A percentile compares a stretch with the other conserved stretches of the same genome.
These are phyloP conservation scores for Psilopogon haemacephalus DNA, from an alignment of 2,113 vertebrate genomes.

Conservation along the genomic window DNA sequence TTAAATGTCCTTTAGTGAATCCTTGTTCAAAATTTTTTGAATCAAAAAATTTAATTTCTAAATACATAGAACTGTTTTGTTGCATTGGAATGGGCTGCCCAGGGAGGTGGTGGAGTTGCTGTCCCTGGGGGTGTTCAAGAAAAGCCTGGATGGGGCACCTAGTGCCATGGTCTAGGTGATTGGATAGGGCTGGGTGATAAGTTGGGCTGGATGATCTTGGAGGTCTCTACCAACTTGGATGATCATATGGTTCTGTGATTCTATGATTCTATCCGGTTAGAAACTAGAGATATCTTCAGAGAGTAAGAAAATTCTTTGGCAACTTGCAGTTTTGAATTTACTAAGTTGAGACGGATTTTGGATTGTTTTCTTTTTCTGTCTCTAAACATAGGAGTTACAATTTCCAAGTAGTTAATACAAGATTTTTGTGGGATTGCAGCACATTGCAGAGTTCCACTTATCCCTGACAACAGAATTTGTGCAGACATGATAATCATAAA, in stretches of 20 bases:
- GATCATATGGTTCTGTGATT: too few species aligned
- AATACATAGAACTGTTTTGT: neutral
- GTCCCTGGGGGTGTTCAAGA: too few species aligned
- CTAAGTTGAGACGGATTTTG: neutral
- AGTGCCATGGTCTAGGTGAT: too few species aligned
- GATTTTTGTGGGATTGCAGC: neutral
- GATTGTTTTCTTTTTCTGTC: neutral
- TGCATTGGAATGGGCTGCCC: too few species aligned
- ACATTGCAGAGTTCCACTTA: neutral
- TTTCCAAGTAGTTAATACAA: neutral
- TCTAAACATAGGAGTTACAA: neutral
- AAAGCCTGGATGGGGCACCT: too few species aligned
- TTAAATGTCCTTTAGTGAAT: neutral
- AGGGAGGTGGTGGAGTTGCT: too few species aligned
- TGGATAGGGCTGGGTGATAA: too few species aligned
- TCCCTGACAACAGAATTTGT: neutral
- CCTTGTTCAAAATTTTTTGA: neutral
- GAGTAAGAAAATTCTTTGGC: neutral
- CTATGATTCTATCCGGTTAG: neutral
- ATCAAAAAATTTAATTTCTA: neutral
- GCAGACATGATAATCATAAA: neutral
- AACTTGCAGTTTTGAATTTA: neutral
- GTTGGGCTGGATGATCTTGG: too few species aligned
- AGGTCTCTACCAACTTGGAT: too few species aligned
- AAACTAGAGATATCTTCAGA: neutral